Base-by-base conservation (phyloP, 2,113 vertebrate genomes). In the Pardalotus punctatus region DNA sequence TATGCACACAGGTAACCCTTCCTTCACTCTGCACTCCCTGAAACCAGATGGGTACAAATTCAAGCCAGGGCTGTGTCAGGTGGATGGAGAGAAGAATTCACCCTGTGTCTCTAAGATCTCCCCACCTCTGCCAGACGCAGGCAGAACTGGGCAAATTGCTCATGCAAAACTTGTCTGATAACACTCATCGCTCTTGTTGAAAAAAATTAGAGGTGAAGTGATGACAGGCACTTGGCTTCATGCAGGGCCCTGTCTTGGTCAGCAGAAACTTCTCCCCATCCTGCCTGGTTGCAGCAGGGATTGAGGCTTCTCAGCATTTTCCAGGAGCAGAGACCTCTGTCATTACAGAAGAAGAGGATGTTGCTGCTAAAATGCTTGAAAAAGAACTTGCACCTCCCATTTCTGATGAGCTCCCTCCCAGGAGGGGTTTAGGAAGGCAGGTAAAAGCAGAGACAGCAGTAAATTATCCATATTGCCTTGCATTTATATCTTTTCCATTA, bases 341-440 rank as follows among this genome's bases (percentile, higher is more conserved):
- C 22, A 1, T 12, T 67, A 3, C 1, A 48, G 50, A 79, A 50
- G 80, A 66, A 19, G 51, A 78, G 25, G 42, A 23, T 47, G 33
- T 27, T 86, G 51, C 33, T 77, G 43, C 48, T 62, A 7, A 53
- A 38, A 27, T 36, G 28, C 17, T 76, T 47, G 42, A 77, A 64
- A n/a, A 22, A 79, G 66, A 60, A 72, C 21, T 23, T 73, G 14
- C 42, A 40, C 1, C 15, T 51, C 22, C 8, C 5, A 3, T 79
- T 85, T 82, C 23, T 89, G 70, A 36, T 19, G 35, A 65, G 13
- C 21, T 86, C n/a, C 50, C 25, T 86, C n/a, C 18, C 12, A 43
- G 54, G 22, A 45, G 16, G 33, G 0, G 0, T n/a, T 80, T 45
- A 45, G 54, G 54, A 28, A 73, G 17, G 31, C 1, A 40, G 48